These are phyloP conservation scores for Parauchenoglanis punctatus DNA, from an alignment of 2,797 vertebrate species.

Conservation along the genomic window DNA sequence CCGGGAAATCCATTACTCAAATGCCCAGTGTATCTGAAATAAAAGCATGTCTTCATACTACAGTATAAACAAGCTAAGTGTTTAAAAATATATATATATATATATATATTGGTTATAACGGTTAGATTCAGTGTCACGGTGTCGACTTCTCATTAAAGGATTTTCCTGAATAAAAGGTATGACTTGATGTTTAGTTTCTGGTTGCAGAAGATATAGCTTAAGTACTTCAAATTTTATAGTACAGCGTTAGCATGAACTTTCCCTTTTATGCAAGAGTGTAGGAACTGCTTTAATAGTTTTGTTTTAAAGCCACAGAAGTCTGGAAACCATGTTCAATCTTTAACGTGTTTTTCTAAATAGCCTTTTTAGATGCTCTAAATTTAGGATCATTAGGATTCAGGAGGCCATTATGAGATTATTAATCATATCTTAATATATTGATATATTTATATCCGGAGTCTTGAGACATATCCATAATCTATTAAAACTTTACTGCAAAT, in stretches of 20 bases:
- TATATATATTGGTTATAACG: too few relatives aligned
- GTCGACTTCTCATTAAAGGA: not conserved
- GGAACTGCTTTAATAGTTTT: not conserved
- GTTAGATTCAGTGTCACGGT: not conserved
- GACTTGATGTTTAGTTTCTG: not conserved
- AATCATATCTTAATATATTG: not conserved
- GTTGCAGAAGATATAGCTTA: not conserved
- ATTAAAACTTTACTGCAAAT: not conserved
- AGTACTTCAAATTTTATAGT: not conserved
- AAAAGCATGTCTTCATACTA: not conserved
- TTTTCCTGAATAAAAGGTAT: not conserved
- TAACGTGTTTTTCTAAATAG: not conserved
- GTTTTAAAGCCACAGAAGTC: not conserved
- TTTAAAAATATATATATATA: not conserved
- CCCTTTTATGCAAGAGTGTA: not conserved
- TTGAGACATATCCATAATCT: not conserved
- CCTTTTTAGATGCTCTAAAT: not conserved
- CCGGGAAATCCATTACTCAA: not conserved
- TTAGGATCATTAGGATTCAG: not conserved
- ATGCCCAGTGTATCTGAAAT: constrained; percentile 24
- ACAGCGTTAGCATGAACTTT: not conserved
- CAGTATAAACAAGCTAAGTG: not conserved
- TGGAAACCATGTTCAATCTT: not conserved
- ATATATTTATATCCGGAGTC: not conserved
- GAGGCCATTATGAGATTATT: not conserved